Base-by-base conservation (phyloP, 2,113 vertebrate genomes). In the Callorhinus ursinus region DNA sequence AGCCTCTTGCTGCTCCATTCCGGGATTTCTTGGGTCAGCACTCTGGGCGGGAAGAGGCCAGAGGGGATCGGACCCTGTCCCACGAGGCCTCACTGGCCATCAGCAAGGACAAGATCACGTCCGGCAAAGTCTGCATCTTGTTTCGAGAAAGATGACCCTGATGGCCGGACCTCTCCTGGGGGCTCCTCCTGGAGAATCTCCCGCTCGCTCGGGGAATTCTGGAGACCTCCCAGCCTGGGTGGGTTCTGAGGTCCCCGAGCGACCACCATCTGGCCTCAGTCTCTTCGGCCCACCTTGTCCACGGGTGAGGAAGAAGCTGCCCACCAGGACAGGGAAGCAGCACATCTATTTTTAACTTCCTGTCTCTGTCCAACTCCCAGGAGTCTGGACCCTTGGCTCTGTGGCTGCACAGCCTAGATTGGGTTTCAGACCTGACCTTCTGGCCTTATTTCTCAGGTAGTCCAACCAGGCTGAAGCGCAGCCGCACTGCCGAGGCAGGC, bases 401-500 rank as follows among this genome's bases (percentile, higher is more conserved):
- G 5, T 7, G 51, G 53, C 57, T 0, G 19, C 77, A 16, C 0
- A 10, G 77, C 49, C 69, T 31, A 36, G 93, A 39, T 88, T 63
- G 24, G 65, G 74, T 95, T 97, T 95, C 97, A 94, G 97, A 67
- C 28, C 65, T 95, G 33, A 81, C 39, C 72, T 90, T 61, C 89
- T 96, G 93, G 67, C 59, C 74, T 74, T 65, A n/a, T 81, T 93
- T 96, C 95, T 89, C 85, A 55, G 61, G 96, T 91, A 91, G 96
- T 88, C 49, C 31, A 61, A 85, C 21, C 61, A 74, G 93, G 79
- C 57, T 7, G 51, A 46, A n/a, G 24, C 28, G 14, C 14, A 53
- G 95, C 74, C 36, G 1, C 24, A 8, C 16, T 1, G 72, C 83
- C 65, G 15, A 55, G 80, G 53, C 33, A 55, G 74, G 24, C 67